These are phyloP conservation scores for Hemiscyllium ocellatum DNA, from an alignment of 2,113 vertebrate genomes.

Conservation along the genomic window DNA sequence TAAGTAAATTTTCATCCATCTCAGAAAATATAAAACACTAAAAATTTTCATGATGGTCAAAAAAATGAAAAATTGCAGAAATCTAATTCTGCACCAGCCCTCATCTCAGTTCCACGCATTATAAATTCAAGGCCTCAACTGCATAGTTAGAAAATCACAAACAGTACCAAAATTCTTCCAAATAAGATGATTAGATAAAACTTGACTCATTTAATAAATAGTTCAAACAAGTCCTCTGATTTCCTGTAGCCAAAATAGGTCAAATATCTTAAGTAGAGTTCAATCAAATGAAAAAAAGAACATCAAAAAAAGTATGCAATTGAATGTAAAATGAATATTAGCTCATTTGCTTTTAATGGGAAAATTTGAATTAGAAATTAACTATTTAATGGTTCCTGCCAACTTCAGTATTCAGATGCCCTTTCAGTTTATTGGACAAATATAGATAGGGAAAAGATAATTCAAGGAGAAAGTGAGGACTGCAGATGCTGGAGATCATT, in stretches of 20 bases:
- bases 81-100: neutral
- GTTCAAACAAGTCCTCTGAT: neutral
- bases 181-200: neutral
- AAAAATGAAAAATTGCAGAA: neutral
- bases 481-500: too few species aligned
- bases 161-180: neutral
- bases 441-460: neutral
- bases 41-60: neutral
- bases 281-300: neutral
- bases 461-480: neutral
- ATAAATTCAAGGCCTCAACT: neutral
- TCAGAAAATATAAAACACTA: neutral
- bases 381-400: neutral
- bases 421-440: neutral
- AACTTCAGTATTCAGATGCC: neutral
- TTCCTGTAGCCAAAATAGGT: neutral
- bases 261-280: neutral
- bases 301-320: neutral
- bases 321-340: neutral
- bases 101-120: neutral
- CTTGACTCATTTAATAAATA: constrained; percentile 6
- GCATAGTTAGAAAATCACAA: neutral
- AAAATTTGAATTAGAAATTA: neutral
- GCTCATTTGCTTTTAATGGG: neutral
- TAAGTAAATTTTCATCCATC: neutral